A percentile compares a stretch with the other conserved stretches of the same genome.
Evolutionary conservation across 2,113 vertebrate species (phyloP).

Genomic region (Puma concolor): DNA sequence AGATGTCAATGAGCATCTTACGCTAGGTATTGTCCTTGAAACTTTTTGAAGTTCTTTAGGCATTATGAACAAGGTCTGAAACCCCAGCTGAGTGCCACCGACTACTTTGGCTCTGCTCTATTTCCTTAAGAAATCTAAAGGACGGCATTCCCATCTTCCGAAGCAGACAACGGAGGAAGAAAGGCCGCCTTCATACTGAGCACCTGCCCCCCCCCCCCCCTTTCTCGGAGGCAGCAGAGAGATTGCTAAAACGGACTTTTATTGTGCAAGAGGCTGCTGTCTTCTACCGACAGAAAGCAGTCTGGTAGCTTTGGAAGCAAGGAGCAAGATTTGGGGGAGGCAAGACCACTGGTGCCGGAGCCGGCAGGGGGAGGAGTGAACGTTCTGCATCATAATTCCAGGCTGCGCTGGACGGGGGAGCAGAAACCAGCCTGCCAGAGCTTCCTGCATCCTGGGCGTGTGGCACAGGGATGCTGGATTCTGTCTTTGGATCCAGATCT

Average conservation of each 20-base stretch:
- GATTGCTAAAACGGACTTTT: constrained; percentile 59
- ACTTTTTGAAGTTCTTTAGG: constrained; percentile 72
- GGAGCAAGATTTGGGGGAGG: background rate
- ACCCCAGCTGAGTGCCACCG: constrained; percentile 55
- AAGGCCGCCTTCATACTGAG: constrained; percentile 46
- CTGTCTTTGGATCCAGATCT: background rate
- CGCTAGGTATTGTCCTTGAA: constrained; percentile 60
- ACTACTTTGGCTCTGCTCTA: constrained; percentile 65
- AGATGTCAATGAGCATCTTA: constrained; percentile 54
- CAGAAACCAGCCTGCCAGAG: background rate
- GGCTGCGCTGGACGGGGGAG: background rate
- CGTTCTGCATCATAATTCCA: background rate
- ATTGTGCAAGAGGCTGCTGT: constrained; percentile 16
- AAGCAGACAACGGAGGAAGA: constrained; percentile 49
- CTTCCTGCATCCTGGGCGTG: too few relatives aligned
- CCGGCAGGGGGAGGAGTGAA: background rate
- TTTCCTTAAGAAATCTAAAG: constrained; percentile 76
- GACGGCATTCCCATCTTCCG: constrained; percentile 18
- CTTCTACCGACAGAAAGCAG: background rate
- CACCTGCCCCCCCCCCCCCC: background rate
- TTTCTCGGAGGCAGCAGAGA: background rate
- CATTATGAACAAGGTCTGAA: constrained; percentile 64
- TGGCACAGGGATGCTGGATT: rapidly evolving
- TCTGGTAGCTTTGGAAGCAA: background rate
- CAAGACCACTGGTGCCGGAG: background rate